Percentiles rank a stretch among this genome's conserved stretches.
These are phyloP conservation scores for Sarcophilus harrisii DNA, from an alignment of 2,797 vertebrate genomes.

Conservation along the genomic window DNA sequence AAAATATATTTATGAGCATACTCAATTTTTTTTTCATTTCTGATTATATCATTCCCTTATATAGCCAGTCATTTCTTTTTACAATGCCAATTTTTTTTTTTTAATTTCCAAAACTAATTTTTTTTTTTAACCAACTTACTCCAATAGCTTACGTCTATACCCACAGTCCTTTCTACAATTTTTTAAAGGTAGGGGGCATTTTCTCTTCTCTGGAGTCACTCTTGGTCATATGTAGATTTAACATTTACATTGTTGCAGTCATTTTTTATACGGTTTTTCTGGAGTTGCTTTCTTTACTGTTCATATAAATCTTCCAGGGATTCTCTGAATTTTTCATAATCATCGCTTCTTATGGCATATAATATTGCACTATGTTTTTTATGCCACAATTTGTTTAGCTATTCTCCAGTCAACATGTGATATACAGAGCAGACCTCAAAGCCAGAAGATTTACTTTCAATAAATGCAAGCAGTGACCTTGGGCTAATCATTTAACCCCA, in stretches of 20 bases:
- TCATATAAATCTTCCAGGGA: not conserved
- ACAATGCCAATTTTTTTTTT: not conserved
- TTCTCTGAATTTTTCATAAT: not conserved
- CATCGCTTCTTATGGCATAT: not conserved
- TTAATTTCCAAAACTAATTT: not conserved
- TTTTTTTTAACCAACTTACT: not conserved
- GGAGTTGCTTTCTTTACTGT: not conserved
- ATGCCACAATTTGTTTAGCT: not conserved
- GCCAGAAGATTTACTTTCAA: not conserved
- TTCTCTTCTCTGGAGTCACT: not conserved
- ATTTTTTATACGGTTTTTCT: not conserved
- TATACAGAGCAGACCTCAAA: not conserved
- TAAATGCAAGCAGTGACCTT: not conserved
- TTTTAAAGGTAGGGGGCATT: not conserved
- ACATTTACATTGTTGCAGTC: not conserved
- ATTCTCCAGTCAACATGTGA: not conserved
- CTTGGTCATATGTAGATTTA: not conserved
- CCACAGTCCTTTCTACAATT: not conserved
- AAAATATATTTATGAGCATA: not conserved
- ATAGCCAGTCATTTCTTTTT: not conserved
- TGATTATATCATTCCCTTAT: not conserved
- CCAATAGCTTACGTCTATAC: not conserved
- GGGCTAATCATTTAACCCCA: not conserved
- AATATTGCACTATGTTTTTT: not conserved
- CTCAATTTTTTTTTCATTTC: not conserved